Conservation (phyloP, 1,140 invertebrate genomes). For the Pseudomyrmex concolor region DNA sequence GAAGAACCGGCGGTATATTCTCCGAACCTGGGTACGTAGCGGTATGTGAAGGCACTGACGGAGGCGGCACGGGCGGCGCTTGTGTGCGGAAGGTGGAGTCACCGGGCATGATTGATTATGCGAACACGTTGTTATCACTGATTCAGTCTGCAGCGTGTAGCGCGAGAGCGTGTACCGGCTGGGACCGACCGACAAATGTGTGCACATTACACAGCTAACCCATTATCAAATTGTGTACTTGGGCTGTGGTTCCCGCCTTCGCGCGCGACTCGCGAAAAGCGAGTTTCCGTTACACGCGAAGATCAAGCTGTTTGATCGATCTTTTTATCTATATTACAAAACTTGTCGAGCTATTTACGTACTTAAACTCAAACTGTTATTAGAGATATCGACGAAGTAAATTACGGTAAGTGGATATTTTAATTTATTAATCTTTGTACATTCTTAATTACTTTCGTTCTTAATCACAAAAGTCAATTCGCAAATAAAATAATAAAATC, state of each 20-base stretch:
- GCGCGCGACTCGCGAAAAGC: constrained; percentile 69
- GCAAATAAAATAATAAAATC: not conserved
- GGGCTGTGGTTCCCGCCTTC: constrained; percentile 75
- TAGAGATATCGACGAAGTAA: too few relatives aligned
- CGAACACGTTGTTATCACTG: constrained; percentile 79
- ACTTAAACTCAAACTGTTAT: not conserved
- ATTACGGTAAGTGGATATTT: not conserved
- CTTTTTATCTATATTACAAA: not conserved
- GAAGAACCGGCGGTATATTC: not conserved
- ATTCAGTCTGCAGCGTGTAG: constrained; percentile 73
- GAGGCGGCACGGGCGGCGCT: constrained; percentile 3
- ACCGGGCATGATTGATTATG: constrained; percentile 80
- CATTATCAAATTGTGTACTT: constrained; percentile 82
- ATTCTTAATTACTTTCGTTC: too few relatives aligned
- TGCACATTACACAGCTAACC: constrained; percentile 81
- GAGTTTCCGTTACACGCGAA: not conserved
- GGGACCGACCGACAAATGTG: constrained; percentile 66
- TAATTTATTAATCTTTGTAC: not conserved
- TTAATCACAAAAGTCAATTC: too few relatives aligned
- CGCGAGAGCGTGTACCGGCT: constrained; percentile 65
- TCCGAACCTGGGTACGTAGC: not conserved
- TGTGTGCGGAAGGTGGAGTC: constrained; percentile 61
- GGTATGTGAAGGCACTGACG: constrained; percentile 37
- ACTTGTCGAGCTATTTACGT: not conserved
- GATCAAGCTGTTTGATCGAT: not conserved